These are phyloP conservation scores for Nematopogon swammerdamellus DNA, from an alignment of 2,888 invertebrate species.

Conservation along the genomic window DNA sequence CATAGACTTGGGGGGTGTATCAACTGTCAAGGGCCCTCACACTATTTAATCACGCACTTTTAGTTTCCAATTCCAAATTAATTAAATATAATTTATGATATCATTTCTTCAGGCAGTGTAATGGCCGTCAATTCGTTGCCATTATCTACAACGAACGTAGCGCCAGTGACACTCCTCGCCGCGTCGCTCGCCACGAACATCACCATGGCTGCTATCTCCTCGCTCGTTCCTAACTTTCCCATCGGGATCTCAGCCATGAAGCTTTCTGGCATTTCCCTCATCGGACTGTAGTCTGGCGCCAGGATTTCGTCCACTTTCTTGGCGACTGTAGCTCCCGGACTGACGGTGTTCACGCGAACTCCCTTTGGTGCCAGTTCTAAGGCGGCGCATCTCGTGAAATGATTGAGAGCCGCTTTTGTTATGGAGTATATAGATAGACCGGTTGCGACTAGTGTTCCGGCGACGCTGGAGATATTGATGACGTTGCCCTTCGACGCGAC, in stretches of 20 bases:
- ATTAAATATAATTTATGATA: too few relatives aligned
- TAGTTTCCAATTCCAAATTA: too few relatives aligned
- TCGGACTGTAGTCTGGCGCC: constrained; percentile 61
- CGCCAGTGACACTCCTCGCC: constrained; percentile 87
- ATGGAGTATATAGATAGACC: constrained; percentile 31
- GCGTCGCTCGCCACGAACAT: constrained; percentile 85
- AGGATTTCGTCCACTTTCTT: constrained; percentile 57
- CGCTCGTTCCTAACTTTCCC: constrained; percentile 74
- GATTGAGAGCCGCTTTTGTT: constrained; percentile 84
- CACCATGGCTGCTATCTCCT: constrained; percentile 86
- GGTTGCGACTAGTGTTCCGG: constrained; percentile 37
- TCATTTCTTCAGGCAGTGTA: too few relatives aligned
- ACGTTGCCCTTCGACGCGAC: constrained; percentile 76
- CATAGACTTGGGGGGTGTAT: too few relatives aligned
- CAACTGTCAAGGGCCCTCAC: too few relatives aligned
- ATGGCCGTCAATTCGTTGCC: too few relatives aligned
- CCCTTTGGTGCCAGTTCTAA: constrained; percentile 73
- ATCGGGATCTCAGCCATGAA: constrained; percentile 82
- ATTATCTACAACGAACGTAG: constrained; percentile 45
- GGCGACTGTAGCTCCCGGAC: constrained; percentile 91
- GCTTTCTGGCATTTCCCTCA: constrained; percentile 67
- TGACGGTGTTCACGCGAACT: constrained; percentile 85
- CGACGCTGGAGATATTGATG: constrained; percentile 92
- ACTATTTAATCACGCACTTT: too few relatives aligned
- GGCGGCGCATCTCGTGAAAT: constrained; percentile 86